phyloP scores from a whole-genome alignment of 2,888 invertebrate genomes.

The Agrochola lota region DNA sequence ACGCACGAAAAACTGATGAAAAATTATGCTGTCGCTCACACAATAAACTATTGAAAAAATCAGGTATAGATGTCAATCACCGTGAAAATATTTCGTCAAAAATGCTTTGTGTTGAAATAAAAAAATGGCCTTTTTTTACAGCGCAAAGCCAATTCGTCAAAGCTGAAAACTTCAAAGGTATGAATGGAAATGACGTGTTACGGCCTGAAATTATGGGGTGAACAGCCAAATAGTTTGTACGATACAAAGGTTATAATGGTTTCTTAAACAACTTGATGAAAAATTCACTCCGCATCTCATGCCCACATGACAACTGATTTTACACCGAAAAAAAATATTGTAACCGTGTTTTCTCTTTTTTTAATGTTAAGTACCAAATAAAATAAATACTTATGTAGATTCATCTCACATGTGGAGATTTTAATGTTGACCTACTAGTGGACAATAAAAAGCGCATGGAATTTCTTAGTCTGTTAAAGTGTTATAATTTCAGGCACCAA shows the following conservation, averaged over 20 bases:
- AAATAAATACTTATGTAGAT: neutral
- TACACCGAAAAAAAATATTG: no score
- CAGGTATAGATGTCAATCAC: conserved; percentile 65
- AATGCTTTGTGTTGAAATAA: conserved; percentile 62
- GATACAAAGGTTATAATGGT: neutral
- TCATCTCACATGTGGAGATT: no score
- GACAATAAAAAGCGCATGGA: no score
- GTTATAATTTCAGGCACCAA: no score
- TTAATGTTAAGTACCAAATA: neutral
- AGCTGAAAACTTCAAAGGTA: conserved; percentile 50
- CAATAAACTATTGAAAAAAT: conserved; percentile 58
- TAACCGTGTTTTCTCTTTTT: no score
- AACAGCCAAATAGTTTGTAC: neutral
- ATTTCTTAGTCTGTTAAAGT: no score
- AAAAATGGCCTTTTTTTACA: conserved; percentile 36
- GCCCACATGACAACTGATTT: no score
- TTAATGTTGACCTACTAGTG: no score
- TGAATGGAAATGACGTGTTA: conserved; percentile 21
- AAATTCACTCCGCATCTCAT: neutral
- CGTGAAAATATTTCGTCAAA: conserved; percentile 57
- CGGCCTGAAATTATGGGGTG: conserved; percentile 14
- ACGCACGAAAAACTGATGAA: conserved; percentile 33
- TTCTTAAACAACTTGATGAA: neutral
- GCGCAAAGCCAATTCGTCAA: conserved; percentile 63
- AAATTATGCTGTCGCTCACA: conserved; percentile 31